Evolutionary conservation across 1,140 invertebrate genomes (phyloP), one percentile per base, ranked within the genome.

Genomic region (Marisa cornuarietis): DNA sequence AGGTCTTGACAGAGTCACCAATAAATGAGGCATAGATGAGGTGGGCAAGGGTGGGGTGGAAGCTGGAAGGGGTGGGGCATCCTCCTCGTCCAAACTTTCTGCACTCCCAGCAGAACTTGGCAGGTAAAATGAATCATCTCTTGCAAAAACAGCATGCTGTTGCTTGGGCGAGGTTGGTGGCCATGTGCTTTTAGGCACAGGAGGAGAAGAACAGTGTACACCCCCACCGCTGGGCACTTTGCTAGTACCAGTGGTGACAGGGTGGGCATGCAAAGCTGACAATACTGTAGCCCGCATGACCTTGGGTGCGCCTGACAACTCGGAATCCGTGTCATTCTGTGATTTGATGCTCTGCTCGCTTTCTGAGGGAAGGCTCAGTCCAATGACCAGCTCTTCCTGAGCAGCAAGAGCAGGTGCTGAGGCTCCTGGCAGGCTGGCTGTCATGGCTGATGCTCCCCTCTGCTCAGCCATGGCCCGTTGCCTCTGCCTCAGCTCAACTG

Each of bases 271-370:
- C 24, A 74, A 26, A 71, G 58, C 68, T 66, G 74, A 68, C 72
- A 62, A 73, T 62, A 74, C 76, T 13, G 65, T 65, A 58, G 72
- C 75, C 42, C 75, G 73, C 71, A 81, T 80, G 78, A 54, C 79
- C 81, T 31, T 51, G 63, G 65, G 42, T 68, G 42, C 22, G 75
- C 79, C 79, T 79, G 81, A 79, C 77, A 52, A 71, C 51, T 61
- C 52, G 77, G 87, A 89, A 83, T 88, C 88, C 80, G 85, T 88
- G 86, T 88, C 88, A 88, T 88, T 89, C 87, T 86, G 87, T 76
- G 83, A 75, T 65, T 82, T 77, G 71, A 79, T 65, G 71, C 79
- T 79, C 77, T 71, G 79, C 78, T 88, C 86, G 31, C 73, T 85
- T 78, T 87, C 87, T n/a, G 88, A 89, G 65, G 84, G 84, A 75